These are phyloP conservation scores for Loriculus beryllinus DNA, from an alignment of 2,797 vertebrate species.

Conservation along the genomic window DNA sequence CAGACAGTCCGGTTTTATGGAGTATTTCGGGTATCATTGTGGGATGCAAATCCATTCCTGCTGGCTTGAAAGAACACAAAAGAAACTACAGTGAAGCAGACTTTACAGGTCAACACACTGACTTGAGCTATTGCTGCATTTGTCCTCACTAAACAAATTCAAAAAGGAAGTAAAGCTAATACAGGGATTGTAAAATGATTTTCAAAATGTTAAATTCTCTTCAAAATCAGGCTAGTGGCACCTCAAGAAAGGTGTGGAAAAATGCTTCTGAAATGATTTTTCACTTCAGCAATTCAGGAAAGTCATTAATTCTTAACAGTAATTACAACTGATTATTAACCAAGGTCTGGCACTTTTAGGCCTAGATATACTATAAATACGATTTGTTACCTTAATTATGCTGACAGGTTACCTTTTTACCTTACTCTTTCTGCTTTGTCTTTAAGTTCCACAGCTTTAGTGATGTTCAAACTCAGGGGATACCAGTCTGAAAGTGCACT, in stretches of 20 bases:
- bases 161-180: background rate
- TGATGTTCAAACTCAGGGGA: background rate
- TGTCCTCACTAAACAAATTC: background rate
- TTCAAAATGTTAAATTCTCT: background rate
- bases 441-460: background rate
- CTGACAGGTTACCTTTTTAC: background rate
- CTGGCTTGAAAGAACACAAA: background rate
- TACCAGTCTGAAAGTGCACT: background rate
- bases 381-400: background rate
- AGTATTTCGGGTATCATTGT: background rate
- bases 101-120: background rate
- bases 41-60: background rate
- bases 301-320: background rate
- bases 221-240: background rate
- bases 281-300: background rate
- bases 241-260: background rate
- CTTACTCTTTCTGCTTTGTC: background rate
- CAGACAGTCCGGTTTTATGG: background rate
- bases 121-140: background rate
- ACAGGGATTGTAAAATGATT: background rate
- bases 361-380: background rate
- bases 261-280: background rate
- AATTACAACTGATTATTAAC: background rate
- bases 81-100: background rate
- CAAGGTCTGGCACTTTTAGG: background rate